These are phyloP conservation scores for Scomber scombrus DNA, from an alignment of 2,113 vertebrate genomes.

Conservation along the genomic window DNA sequence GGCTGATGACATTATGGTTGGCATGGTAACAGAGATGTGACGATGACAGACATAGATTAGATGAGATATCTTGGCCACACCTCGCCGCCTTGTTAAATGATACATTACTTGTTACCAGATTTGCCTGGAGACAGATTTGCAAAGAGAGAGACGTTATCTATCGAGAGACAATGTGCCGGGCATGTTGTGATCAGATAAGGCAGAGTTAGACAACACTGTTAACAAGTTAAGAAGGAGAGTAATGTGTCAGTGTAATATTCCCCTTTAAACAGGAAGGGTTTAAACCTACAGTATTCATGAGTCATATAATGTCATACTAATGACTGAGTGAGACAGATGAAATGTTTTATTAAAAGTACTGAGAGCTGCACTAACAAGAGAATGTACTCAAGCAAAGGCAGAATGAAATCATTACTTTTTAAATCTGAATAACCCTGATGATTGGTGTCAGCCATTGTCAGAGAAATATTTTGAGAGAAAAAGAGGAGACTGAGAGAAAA, in stretches of 20 bases:
- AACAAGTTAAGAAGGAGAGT: not conserved
- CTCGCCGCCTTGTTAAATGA: slow-evolving; percentile 29
- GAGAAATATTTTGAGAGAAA: not conserved
- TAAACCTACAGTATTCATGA: not conserved
- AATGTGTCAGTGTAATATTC: not conserved
- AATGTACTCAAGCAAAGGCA: not conserved
- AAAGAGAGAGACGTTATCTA: slow-evolving; percentile 5
- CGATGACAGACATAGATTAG: slow-evolving; percentile 23
- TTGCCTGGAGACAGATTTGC: slow-evolving; percentile 8
- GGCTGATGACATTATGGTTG: slow-evolving; percentile 35
- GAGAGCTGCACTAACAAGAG: not conserved
- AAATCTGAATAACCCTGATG: not conserved
- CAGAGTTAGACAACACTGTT: slow-evolving; percentile 24
- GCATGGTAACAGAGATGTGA: slow-evolving; percentile 23
- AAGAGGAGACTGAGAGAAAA: not conserved
- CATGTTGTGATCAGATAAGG: slow-evolving; percentile 56
- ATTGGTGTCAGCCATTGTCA: not conserved
- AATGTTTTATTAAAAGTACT: not conserved
- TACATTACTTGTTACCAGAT: slow-evolving; percentile 24
- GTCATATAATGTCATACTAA: not conserved
- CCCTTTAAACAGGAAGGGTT: not conserved
- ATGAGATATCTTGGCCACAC: slow-evolving; percentile 19
- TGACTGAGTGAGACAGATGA: not conserved
- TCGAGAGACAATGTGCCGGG: not conserved
- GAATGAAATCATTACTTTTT: not conserved